Percentiles rank a stretch among this genome's conserved stretches.
Evolutionary conservation across 2,888 invertebrate species (phyloP).

Genomic region (Autographa gamma): DNA sequence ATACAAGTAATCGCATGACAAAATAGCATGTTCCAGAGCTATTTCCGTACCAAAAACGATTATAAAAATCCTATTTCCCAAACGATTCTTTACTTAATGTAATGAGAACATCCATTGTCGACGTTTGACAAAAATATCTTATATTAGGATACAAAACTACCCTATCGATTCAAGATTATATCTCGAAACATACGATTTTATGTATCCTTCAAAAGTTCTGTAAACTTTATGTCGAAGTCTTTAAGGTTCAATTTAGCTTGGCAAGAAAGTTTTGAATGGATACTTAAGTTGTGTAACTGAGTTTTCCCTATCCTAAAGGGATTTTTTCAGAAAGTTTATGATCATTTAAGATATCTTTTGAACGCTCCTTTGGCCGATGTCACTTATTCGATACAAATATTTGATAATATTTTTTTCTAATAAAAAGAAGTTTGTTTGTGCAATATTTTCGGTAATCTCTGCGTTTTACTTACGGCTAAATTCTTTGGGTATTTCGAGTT

Average conservation of each 20-base stretch:
- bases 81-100: conserved; percentile 12
- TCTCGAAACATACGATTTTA: conserved; percentile 22
- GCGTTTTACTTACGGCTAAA: conserved; percentile 21
- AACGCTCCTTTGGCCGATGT: conserved; percentile 46
- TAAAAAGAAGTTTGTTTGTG: conserved; percentile 43
- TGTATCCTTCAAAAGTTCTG: neutral
- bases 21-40: neutral
- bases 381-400: conserved; percentile 50
- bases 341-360: conserved; percentile 65
- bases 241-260: conserved; percentile 35
- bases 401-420: conserved; percentile 57
- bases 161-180: conserved; percentile 66
- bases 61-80: neutral
- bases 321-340: conserved; percentile 70
- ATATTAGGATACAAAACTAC: conserved; percentile 54
- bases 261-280: neutral
- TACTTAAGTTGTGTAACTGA: conserved; percentile 17
- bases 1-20: neutral
- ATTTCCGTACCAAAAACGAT: neutral
- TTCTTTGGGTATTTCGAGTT: conserved; percentile 11
- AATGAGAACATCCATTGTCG: conserved; percentile 37
- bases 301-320: conserved; percentile 59
- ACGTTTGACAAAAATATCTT: conserved; percentile 42
- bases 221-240: accelerated
- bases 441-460: conserved; percentile 45